These are phyloP conservation scores for Hydrotaea cyrtoneurina DNA, from an alignment of 2,888 invertebrate species.

Conservation along the genomic window DNA sequence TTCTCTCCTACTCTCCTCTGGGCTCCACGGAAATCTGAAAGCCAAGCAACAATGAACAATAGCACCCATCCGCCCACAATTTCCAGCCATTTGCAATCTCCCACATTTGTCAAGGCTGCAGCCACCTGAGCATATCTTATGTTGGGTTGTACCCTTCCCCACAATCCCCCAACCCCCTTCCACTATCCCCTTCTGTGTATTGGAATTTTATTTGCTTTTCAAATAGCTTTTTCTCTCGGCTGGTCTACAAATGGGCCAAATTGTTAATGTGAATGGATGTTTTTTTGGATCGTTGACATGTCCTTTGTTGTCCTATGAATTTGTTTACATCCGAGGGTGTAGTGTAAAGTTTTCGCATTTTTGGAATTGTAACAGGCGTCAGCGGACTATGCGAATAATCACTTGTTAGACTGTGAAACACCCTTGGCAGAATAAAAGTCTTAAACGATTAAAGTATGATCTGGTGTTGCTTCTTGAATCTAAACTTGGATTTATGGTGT, in stretches of 20 bases:
- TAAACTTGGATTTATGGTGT: no score
- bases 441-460: no score
- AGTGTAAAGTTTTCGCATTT: not conserved
- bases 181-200: constrained; percentile 65
- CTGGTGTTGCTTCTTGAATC: no score
- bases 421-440: no score
- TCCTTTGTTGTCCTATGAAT: constrained; percentile 29
- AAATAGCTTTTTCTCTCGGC: constrained; percentile 71
- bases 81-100: not conserved
- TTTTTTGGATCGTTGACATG: constrained; percentile 66
- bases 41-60: not conserved
- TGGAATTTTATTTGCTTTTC: constrained; percentile 72
- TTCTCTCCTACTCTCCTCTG: no score
- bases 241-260: constrained; percentile 58
- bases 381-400: no score
- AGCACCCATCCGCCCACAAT: not conserved
- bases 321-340: not conserved
- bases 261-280: constrained; percentile 62
- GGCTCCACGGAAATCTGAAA: not conserved
- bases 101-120: constrained; percentile 1
- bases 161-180: no score
- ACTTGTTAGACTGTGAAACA: no score
- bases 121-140: constrained; percentile 68
- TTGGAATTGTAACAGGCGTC: no score
- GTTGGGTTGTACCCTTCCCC: not conserved